Evolutionary conservation across 2,113 vertebrate species (phyloP), one percentile per base, ranked within the genome.

Genomic region (Ammodytes marinus): DNA sequence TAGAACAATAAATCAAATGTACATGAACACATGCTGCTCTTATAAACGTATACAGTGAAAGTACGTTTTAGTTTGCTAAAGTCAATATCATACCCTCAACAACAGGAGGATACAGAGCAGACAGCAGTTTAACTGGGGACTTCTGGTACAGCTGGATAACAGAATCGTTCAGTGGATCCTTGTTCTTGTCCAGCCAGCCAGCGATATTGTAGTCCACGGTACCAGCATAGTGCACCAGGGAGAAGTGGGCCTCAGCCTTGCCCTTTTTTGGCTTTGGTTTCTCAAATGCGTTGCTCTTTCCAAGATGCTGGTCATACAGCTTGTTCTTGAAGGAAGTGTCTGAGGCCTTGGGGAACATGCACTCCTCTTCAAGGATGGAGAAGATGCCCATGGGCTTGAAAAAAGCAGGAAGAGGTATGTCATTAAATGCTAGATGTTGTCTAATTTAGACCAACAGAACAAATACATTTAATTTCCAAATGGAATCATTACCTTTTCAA

Each of bases 241-340:
- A 94, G 84, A 98, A 98, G 88, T 98, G 97, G 0, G 96, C 97
- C 79, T 98, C 97, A 1, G 1, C 46, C 54, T 95, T 98, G 0
- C 97, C 97, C 84, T 98, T 98, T 8, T 83, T 0, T 47, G 95
- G 95, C 17, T 97, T 97, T 17, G 97, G 97, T 82, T 99, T 99
- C 89, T 99, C 90, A 92, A 93, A 93, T 50, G 90, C 90, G 59
- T 12, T 91, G 70, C 2, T 59, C 40, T 92, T 93, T 73, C 91
- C 91, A 80, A 92, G 91, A 90, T 92, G 91, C 74, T 92, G 90
- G 79, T 92, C 92, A 84, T 92, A 92, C 50, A 92, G 84, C 86
- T 93, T 93, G 81, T 92, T 93, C 83, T 93, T 93, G 81, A 92
- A 93, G 59, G 92, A 88, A 27, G 27, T 27, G 27, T 94, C 93